phyloP scores from a whole-genome alignment of 2,888 invertebrate genomes.

The Brachynemurus nebulosus region DNA sequence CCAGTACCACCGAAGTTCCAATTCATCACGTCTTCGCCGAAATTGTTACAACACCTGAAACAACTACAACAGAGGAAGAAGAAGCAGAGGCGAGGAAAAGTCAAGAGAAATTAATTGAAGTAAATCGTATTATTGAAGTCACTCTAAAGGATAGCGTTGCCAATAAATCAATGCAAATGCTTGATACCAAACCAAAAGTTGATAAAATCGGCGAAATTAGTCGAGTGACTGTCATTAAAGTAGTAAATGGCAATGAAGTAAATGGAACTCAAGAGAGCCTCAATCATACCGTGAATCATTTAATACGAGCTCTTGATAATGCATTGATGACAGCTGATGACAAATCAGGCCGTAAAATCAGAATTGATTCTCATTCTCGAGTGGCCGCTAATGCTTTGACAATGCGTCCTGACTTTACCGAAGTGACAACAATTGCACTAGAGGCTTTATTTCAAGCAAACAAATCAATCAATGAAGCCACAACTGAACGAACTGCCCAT shows the following conservation, averaged over 20 bases:
- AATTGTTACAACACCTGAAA: not conserved
- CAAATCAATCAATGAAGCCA: slow-evolving; percentile 28
- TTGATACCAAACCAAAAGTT: slow-evolving; percentile 44
- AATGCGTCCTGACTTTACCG: slow-evolving; percentile 27
- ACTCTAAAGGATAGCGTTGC: slow-evolving; percentile 44
- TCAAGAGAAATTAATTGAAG: slow-evolving; percentile 48
- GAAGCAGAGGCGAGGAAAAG: slow-evolving; percentile 29
- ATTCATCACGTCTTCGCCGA: not conserved
- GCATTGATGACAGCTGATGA: slow-evolving; percentile 7
- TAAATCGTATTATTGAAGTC: slow-evolving; percentile 54
- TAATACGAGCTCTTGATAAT: not conserved
- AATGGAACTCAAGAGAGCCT: not conserved
- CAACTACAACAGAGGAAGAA: slow-evolving; percentile 17
- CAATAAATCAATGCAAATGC: slow-evolving; percentile 36
- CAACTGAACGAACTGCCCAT: slow-evolving; percentile 15
- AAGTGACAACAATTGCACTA: slow-evolving; percentile 51
- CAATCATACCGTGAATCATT: slow-evolving; percentile 8
- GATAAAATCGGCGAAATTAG: slow-evolving; percentile 58
- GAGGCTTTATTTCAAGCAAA: slow-evolving; percentile 48
- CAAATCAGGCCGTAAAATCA: slow-evolving; percentile 24
- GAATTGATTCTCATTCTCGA: slow-evolving; percentile 29
- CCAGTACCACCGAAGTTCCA: no score
- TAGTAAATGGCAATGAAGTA: slow-evolving; percentile 42
- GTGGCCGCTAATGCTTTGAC: slow-evolving; percentile 30
- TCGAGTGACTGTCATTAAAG: slow-evolving; percentile 51